Conservation (phyloP, 2,888 invertebrate genomes). For the Shargacucullia verbasci region DNA sequence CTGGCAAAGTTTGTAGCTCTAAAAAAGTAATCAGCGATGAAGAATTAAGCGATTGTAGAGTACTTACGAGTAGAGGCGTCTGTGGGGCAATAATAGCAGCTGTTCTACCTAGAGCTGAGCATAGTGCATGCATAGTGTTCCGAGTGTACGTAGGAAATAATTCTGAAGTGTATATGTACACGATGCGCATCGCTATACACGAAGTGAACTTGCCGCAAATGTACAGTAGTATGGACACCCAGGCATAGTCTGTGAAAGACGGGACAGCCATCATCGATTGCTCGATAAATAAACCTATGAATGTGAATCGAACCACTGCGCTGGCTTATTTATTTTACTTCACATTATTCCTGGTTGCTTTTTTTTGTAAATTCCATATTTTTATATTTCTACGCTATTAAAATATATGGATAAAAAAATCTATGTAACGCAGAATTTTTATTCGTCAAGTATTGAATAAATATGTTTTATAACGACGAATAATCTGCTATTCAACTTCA, state of each 20-base stretch:
- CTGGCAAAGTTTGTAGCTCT: no score
- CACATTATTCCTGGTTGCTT: no score
- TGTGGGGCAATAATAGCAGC: constrained; percentile 68
- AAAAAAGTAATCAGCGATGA: no score
- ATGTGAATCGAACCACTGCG: no score
- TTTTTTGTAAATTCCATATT: no score
- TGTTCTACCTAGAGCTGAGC: constrained; percentile 66
- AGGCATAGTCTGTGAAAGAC: constrained; percentile 29
- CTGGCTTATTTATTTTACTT: no score
- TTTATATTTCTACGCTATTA: no score
- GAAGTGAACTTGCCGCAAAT: constrained; percentile 59
- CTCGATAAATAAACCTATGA: not conserved
- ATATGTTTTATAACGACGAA: no score
- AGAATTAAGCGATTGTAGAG: not conserved
- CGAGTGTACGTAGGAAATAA: constrained; percentile 70
- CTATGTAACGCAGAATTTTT: no score
- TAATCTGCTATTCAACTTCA: no score
- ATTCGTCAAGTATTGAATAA: no score
- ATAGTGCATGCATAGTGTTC: constrained; percentile 68
- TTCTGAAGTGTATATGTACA: constrained; percentile 69
- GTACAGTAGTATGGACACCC: constrained; percentile 58
- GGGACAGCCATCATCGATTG: not conserved
- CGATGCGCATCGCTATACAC: constrained; percentile 58
- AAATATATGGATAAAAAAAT: no score
- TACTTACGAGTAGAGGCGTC: constrained; percentile 71